Evolutionary conservation across 2,113 vertebrate species (phyloP), one percentile per base, ranked within the genome.

Genomic region (Vidua chalybeata): DNA sequence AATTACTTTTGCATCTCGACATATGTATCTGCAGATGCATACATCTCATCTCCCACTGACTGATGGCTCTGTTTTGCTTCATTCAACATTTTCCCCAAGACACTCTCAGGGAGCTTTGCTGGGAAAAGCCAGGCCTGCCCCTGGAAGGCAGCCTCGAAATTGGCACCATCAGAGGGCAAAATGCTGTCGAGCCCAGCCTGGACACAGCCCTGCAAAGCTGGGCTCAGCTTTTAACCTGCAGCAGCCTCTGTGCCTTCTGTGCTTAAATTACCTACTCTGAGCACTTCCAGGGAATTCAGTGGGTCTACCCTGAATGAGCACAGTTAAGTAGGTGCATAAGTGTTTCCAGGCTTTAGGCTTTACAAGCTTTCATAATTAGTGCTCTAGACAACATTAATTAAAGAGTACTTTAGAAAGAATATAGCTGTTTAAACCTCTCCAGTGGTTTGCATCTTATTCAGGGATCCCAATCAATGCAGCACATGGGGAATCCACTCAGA

Each of bases 311-410:
- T 74, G 63, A 96, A 64, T 63, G 91, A 95, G 82, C 82, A 64
- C 81, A 81, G 83, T 67, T 95, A 92, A 94, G 90, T 80, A 92
- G 94, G 96, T 95, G 68, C 87, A 80, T 86, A 96, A 95, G 88
- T 96, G 93, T 83, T 96, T 94, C 55, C 92, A 95, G 85, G 83
- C 94, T 96, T 93, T 95, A 93, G 94, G 93, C 92, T 94, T 93
- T 91, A 87, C 73, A 81, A 92, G 94, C 90, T 94, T 91, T 92
- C 90, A 95, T 96, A 96, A 96, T 96, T 96, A 96, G 78, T 55
- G 76, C 92, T 92, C 61, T 45, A 96, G 92, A 96, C 92, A 96
- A 95, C 94, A 95, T 95, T 94, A 97, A 96, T 96, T 97, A 95
- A 96, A 90, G 82, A 78, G 92, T 59, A 55, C 91, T 97, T 96